Evolutionary conservation across 2,888 invertebrate genomes (phyloP).

Genomic region (Andrena trimmerana): DNA sequence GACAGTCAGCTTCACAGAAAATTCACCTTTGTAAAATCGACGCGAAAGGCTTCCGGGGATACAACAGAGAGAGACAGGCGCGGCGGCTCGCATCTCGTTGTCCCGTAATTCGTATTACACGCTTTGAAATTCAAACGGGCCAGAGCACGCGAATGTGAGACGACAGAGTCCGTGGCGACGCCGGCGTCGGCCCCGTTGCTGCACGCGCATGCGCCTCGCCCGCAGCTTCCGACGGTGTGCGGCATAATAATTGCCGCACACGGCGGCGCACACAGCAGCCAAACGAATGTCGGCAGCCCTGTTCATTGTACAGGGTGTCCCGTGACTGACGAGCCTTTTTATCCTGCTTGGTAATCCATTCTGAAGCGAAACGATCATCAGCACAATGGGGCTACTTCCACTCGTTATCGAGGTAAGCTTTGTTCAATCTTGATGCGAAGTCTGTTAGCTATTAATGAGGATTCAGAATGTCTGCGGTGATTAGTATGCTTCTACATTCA

Average conservation of each 20-base stretch:
- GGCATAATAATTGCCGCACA: constrained; percentile 47
- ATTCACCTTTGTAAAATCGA: constrained; percentile 9
- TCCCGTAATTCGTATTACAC: constrained; percentile 41
- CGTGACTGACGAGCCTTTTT: not conserved
- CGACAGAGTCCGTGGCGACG: constrained; percentile 30
- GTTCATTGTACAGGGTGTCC: constrained; percentile 17
- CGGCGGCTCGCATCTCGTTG: constrained; percentile 34
- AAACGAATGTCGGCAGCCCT: constrained; percentile 41
- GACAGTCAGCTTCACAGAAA: not conserved
- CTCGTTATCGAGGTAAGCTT: too few species aligned
- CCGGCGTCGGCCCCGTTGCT: constrained; percentile 27
- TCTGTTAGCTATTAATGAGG: too few species aligned
- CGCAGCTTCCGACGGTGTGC: constrained; percentile 20
- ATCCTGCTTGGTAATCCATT: too few species aligned
- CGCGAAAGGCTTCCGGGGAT: not conserved
- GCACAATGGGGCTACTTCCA: too few species aligned
- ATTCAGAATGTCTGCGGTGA: too few species aligned
- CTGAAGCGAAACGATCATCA: too few species aligned
- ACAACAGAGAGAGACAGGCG: constrained; percentile 1
- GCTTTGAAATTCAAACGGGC: constrained; percentile 51
- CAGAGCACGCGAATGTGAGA: constrained; percentile 45
- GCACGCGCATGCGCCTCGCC: constrained; percentile 26
- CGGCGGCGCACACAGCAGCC: constrained; percentile 13
- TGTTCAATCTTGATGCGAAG: too few species aligned
- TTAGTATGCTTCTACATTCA: too few species aligned